These are phyloP conservation scores for Manduca sexta DNA, from an alignment of 1,140 invertebrate genomes.

Conservation along the genomic window DNA sequence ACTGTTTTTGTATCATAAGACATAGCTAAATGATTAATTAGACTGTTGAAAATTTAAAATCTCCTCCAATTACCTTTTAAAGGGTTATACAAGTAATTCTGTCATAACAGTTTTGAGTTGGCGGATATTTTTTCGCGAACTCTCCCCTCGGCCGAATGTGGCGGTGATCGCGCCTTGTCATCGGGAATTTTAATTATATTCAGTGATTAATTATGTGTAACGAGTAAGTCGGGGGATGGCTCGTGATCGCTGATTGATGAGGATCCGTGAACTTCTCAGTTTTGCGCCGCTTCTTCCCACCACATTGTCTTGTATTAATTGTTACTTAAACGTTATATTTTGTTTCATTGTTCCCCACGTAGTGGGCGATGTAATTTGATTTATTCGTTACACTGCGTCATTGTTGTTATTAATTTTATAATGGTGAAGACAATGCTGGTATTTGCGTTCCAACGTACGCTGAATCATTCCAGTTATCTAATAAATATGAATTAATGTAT, in stretches of 20 bases:
- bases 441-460: constrained; percentile 20
- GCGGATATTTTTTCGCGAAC: constrained; percentile 21
- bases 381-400: constrained; percentile 57
- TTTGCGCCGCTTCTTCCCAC: constrained; percentile 32
- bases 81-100: constrained; percentile 23
- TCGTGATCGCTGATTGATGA: constrained; percentile 60
- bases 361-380: constrained; percentile 56
- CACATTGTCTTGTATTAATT: constrained; percentile 61
- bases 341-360: constrained; percentile 54
- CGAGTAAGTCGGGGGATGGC: constrained; percentile 39
- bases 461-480: constrained; percentile 38
- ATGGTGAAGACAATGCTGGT: constrained; percentile 44
- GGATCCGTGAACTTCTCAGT: constrained; percentile 30
- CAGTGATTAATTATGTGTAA: constrained; percentile 69
- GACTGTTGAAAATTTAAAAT: too few species aligned
- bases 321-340: constrained; percentile 61
- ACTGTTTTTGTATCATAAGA: too few species aligned
- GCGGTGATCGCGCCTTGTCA: constrained; percentile 57
- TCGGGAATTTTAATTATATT: constrained; percentile 69
- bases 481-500: constrained; percentile 14
- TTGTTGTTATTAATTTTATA: constrained; percentile 60
- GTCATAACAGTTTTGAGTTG: constrained; percentile 13
- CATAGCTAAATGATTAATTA: too few species aligned
- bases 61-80: neutral
- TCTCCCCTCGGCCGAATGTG: constrained; percentile 25